Evolutionary conservation across 1,140 invertebrate genomes (phyloP), one percentile per base, ranked within the genome.

Genomic region (Philotrypesis tridentata): DNA sequence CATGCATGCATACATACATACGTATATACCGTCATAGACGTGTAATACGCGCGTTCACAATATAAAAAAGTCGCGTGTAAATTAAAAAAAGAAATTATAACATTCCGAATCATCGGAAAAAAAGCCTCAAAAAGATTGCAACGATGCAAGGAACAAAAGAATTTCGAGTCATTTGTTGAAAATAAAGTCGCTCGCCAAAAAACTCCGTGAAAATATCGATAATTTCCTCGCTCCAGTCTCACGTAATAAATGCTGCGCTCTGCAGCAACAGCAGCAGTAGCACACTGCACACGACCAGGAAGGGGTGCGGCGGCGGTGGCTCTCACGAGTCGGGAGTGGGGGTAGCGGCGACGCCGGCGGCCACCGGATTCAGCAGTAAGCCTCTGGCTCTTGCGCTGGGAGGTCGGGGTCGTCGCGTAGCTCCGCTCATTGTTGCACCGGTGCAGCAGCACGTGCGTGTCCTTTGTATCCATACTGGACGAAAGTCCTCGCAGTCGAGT

Each of bases 321-420:
- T n/a, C 14, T 27, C 67, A 43, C 14, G 29, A n/a, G 40, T 7
- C 40, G 21, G 12, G 29, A 25, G 37, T 37, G 63, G 23, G 33
- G 25, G 12, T 21, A 14, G 25, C 14, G 25, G 43, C 14, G 21
- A 55, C 6, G 25, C 67, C 85, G 85, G 86, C 87, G 86, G 84
- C 84, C 88, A 83, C 86, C 65, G 86, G 88, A 89, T 83, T 55
- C 48, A 84, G 68, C 86, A 91, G 90, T 91, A 84, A 84, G 87
- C 85, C 86, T 88, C 83, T 84, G 86, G 85, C 87, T 86, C 81
- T 82, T 85, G 88, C 82, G 65, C 83, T 77, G 25, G 84, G 63
- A 85, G 72, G 87, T 68, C n/a, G n/a, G 6, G 7, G 48, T 17
- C 2, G 17, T 84, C 77, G 67, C 43, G 73, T 81, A 63, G 31